Percentiles rank a stretch among this genome's conserved stretches.
These are phyloP conservation scores for Dryas iulia DNA, from an alignment of 1,140 invertebrate species.

Conservation along the genomic window DNA sequence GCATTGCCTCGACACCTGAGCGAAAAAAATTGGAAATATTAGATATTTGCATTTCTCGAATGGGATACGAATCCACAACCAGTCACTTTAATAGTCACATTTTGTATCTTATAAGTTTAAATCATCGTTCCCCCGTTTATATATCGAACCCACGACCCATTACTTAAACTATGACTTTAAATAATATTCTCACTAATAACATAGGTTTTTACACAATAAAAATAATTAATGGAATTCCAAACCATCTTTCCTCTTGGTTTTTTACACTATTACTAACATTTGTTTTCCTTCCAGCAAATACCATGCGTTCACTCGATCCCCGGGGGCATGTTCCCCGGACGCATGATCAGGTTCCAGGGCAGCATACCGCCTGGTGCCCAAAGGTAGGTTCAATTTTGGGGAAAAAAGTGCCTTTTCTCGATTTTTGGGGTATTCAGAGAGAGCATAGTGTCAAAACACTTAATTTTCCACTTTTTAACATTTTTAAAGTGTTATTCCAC, in stretches of 20 bases:
- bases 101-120: too few relatives aligned
- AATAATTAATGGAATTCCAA: not conserved
- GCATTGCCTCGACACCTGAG: too few relatives aligned
- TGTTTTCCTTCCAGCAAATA: slow-evolving; percentile 57
- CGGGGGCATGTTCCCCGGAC: slow-evolving; percentile 82
- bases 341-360: slow-evolving; percentile 83
- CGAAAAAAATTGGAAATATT: too few relatives aligned
- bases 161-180: too few relatives aligned
- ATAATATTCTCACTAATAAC: not conserved
- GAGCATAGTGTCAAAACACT: not conserved
- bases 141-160: too few relatives aligned
- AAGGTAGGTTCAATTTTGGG: slow-evolving; percentile 64
- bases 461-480: not conserved
- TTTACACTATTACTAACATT: not conserved
- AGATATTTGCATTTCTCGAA: too few relatives aligned
- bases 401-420: too few relatives aligned
- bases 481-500: too few relatives aligned
- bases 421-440: too few relatives aligned
- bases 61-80: too few relatives aligned
- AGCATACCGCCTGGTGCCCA: slow-evolving; percentile 79
- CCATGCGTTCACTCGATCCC: slow-evolving; percentile 80
- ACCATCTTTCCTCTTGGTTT: not conserved
- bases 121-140: too few relatives aligned
- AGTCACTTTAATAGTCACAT: too few relatives aligned
- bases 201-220: not conserved